Base-by-base conservation (phyloP, 2,888 invertebrate genomes). In the Thymelicus sylvestris region DNA sequence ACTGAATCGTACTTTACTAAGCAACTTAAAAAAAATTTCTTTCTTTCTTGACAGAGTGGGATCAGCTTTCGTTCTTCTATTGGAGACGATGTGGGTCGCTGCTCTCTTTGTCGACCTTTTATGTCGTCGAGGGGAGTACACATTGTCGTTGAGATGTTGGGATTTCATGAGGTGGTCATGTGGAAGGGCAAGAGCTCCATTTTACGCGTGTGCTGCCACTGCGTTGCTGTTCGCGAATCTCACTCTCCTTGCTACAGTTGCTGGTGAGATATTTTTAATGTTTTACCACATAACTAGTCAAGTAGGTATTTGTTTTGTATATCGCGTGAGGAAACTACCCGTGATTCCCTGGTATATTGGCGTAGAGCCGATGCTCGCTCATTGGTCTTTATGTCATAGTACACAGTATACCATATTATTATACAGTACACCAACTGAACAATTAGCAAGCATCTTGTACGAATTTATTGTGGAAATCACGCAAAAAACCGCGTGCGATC, bases 81-180 rank as follows among this genome's bases (percentile, higher is more conserved):
- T 93, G 74, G 93, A 93, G 80, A 93, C 93, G 41, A 93, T 93
- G 93, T 93, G 93, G 93, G 93, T 92, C 52, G 88, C 83, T 7
- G 93, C 93, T 0, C 72, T 93, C 3, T 93, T 93, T 78, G 89
- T 93, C 72, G 93, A 93, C 80, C 81, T 93, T 24, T 80, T 93
- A 8, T 91, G 91, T 67, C 87, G 93, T 0, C 84, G 92, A 0
- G 93, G 93, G 7, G 93, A 93, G 71, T 93, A 93, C 79, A 89
- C 93, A 0, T 74, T 92, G 66, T 83, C 88, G 1, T 80, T 93
- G 15, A 83, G 93, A 0, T 93, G 93, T 73, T 93, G 93, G 93
- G 93, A 93, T 80, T 92, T 92, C 83, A 79, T 83, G 77, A 81
- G 93, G 5, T 93, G 93, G 93, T 91, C 91, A 6, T 93, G 93